Evolutionary conservation across 2,888 invertebrate genomes (phyloP), one percentile per base, ranked within the genome.

Genomic region (Lissonota sp.): DNA sequence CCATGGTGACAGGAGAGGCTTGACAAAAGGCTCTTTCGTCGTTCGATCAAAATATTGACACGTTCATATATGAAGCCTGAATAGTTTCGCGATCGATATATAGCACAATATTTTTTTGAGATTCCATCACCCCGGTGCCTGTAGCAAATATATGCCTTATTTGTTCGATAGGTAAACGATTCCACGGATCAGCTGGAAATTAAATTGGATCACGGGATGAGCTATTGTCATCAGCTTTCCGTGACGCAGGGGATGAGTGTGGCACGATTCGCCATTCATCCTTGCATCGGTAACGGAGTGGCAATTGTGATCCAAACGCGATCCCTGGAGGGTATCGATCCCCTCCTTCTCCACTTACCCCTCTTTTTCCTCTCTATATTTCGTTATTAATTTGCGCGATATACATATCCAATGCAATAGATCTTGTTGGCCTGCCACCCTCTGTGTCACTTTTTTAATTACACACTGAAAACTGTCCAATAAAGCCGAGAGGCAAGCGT

Each of bases 361-460:
- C 53, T 63, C 49, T 49, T n/a, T 26, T 55, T 40, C 55, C 44
- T 40, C 26, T 67, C 64, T 7, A 12, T 16, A 40, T 77, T 64
- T 14, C 7, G 49, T 46, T 37, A 44, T 51, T 60, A 66, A 77
- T 77, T 77, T 58, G 64, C 64, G 51, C 49, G 14, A 49, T 51
- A 44, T 46, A 60, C 37, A 26, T 26, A 26, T 26, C 8, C 49
- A 42, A 71, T 14, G 51, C 51, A 8, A 53, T 53, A 14, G 12
- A 7, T 49, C 64, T 37, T 51, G 16, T 64, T 46, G 44, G 10
- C 26, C 14, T 10, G 26, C 58, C 49, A 12, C 4, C 49, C 49
- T 49, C 49, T 49, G n/a, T 53, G 1, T 42, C 6, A 46, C 73
- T 67, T 67, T 79, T 79, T 79, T 63, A 79, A 73, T 69, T 79